Evolutionary conservation across 1,140 invertebrate species (phyloP), one percentile per base, ranked within the genome.

Genomic region (Zaprionus vittiger): DNA sequence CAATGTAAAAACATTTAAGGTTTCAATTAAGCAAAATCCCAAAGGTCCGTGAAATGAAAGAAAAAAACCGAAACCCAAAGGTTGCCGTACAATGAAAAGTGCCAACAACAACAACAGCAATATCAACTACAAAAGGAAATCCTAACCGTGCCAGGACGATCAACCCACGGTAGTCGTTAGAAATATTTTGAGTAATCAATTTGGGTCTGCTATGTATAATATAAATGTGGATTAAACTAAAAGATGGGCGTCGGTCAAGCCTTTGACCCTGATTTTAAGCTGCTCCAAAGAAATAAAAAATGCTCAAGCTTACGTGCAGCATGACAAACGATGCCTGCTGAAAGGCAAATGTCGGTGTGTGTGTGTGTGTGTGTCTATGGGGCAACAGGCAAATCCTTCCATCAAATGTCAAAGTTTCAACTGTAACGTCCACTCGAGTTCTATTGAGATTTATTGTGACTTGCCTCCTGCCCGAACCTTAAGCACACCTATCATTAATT

Each of bases 1-100:
- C 75, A 74, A 80, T 89, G 84, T 84, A 90, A 90, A 89, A 89
- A 89, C 84, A 89, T 89, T 89, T 84, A 89, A 89, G 84, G 85
- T 81, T 89, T 89, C 85, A 89, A 89, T 89, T 89, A 90, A 90
- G 85, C 87, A 67, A 89, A 83, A 81, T 79, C 80, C 84, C 73
- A 81, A 77, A 80, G 31, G 73, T 49, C 68, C 44, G 59, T 77
- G 79, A 87, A 81, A 80, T 60, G 17, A 57, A 20, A 73, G 76
- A 72, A 79, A 77, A 49, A 55, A 61, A 64, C 17, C 55, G 7
- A 7, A 44, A 44, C 41, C 52, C 38, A 60, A 79, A 73, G 55
- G 61, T 41, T 26, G 52, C 28, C 60, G 52, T 59, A 69, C 67
- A 71, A 73, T 70, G 79, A 52, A 60, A 49, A 28, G 26, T 20